Percentiles rank a stretch among this genome's conserved stretches.
These are phyloP conservation scores for Cygnus olor DNA, from an alignment of 2,797 vertebrate species.

Conservation along the genomic window DNA sequence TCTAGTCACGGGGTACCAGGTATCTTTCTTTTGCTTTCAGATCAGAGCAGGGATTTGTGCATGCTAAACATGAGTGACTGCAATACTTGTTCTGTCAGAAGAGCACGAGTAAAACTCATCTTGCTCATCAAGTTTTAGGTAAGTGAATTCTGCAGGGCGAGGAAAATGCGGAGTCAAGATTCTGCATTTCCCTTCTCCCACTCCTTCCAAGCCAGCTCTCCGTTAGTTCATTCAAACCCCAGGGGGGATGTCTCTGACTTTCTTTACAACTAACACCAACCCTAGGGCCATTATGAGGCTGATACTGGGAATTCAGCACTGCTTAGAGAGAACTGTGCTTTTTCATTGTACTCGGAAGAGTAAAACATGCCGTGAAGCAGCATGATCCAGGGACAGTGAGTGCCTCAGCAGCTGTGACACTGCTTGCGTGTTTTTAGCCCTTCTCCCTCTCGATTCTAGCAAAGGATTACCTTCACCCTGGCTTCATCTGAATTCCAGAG, in stretches of 20 bases:
- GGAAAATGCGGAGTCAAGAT: background rate
- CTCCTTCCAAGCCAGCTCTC: background rate
- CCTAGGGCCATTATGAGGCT: background rate
- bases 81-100: background rate
- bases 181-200: background rate
- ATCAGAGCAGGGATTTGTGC: background rate
- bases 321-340: background rate
- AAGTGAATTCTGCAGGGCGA: background rate
- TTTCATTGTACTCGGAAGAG: background rate
- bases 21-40: background rate
- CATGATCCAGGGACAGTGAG: fast-evolving
- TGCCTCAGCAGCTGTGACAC: fast-evolving
- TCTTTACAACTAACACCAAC: background rate
- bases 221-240: background rate
- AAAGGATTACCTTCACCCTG: background rate
- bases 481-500: background rate
- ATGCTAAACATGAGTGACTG: background rate
- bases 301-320: background rate
- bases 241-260: background rate
- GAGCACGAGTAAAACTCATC: background rate
- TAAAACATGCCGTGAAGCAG: background rate
- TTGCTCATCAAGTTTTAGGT: background rate
- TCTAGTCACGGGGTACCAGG: background rate
- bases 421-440: background rate
- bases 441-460: background rate